Evolutionary conservation across 2,113 vertebrate species (phyloP).

Genomic region (Lonchura striata): DNA sequence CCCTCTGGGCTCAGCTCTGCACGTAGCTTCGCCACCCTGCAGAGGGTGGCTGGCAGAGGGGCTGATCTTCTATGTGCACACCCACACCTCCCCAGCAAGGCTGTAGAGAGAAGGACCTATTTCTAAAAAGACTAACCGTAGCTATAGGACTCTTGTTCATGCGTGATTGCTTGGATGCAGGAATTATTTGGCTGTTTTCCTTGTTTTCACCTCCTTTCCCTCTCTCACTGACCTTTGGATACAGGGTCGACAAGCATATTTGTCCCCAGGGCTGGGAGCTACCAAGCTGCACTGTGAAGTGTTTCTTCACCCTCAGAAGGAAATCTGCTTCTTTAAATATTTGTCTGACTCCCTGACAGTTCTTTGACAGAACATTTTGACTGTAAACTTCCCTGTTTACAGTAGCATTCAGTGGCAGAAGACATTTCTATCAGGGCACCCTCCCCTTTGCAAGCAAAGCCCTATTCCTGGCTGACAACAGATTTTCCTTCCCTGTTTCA

Average conservation of each 20-base stretch:
- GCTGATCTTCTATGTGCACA: not conserved
- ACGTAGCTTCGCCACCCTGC: not conserved
- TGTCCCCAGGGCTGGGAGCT: not conserved
- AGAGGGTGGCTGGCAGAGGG: not conserved
- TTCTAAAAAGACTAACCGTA: not conserved
- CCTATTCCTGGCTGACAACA: not conserved
- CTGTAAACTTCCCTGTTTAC: conserved; percentile 11
- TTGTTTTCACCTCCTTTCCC: not conserved
- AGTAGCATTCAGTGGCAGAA: not conserved
- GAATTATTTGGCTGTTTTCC: not conserved
- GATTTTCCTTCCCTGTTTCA: not conserved
- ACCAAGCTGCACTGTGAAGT: not conserved
- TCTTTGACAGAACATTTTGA: conserved; percentile 40
- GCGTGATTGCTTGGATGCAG: not conserved
- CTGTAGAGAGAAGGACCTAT: not conserved
- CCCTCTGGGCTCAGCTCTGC: not conserved
- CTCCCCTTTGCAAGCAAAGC: not conserved
- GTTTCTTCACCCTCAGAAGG: conserved; percentile 10
- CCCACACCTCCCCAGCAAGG: not conserved
- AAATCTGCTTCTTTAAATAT: conserved; percentile 44
- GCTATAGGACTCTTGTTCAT: not conserved
- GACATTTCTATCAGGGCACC: not conserved
- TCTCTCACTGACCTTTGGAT: not conserved
- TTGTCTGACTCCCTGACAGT: conserved; percentile 31
- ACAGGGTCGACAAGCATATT: not conserved